These are phyloP conservation scores for Phenganax subtilis DNA, from an alignment of 92 coral and sea anemone species.

Conservation along the genomic window DNA sequence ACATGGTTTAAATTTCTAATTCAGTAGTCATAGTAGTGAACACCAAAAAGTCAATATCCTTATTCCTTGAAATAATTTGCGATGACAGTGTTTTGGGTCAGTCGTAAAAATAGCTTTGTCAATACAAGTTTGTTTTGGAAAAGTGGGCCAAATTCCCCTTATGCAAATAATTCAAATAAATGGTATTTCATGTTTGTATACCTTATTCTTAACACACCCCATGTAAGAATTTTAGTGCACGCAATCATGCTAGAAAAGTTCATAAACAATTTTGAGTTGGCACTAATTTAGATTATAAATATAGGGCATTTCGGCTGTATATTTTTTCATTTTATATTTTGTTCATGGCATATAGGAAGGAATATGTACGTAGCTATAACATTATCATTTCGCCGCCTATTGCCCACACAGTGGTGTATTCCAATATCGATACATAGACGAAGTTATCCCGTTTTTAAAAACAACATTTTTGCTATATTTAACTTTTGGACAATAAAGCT, in stretches of 20 bases:
- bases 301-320: background rate
- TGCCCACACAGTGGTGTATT: background rate
- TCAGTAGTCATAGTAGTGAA: no score
- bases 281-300: background rate
- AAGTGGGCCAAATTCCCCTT: constrained; percentile 11
- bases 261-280: background rate
- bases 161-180: constrained; percentile 6
- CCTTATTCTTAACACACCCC: constrained; percentile 14
- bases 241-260: background rate
- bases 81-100: background rate
- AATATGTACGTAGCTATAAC: no score
- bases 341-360: background rate
- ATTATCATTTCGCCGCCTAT: background rate
- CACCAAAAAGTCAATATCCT: no score
- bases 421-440: background rate
- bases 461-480: constrained; percentile 5
- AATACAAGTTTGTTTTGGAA: constrained; percentile 3
- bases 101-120: constrained; percentile 9
- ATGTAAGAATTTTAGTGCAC: constrained; percentile 1
- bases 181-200: background rate
- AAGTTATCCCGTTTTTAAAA: background rate
- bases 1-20: no score
- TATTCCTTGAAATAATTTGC: no score
- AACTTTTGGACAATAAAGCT: background rate
- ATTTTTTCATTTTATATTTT: background rate